phyloP scores from a whole-genome alignment of 2,113 vertebrate species.

The Aspiorhynchus laticeps region DNA sequence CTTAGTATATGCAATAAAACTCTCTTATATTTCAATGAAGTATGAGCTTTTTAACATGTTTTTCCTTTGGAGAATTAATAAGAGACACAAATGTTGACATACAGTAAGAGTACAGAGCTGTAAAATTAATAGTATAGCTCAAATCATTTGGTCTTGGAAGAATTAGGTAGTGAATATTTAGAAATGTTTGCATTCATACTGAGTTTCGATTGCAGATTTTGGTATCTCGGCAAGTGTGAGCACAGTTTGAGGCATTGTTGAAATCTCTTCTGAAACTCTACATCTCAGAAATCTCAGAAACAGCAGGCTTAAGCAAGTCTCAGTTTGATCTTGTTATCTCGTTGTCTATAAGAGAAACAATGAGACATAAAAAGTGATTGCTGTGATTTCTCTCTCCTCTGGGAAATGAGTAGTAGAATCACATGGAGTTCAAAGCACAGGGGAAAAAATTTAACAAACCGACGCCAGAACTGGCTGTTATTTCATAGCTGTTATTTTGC shows the following conservation, averaged over 20 bases:
- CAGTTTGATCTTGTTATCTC: neutral
- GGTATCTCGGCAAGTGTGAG: neutral
- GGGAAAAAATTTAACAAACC: neutral
- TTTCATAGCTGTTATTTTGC: slow-evolving; percentile 22
- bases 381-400: neutral
- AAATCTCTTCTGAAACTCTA: neutral
- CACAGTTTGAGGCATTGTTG: neutral
- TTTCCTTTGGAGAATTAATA: neutral
- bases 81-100: neutral
- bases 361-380: neutral
- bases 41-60: neutral
- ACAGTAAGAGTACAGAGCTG: neutral
- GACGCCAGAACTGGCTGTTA: neutral
- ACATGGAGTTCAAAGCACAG: neutral
- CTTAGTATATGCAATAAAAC: neutral
- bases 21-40: neutral
- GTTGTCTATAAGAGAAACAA: neutral
- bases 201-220: neutral
- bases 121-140: neutral
- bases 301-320: neutral
- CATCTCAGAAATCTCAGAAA: neutral
- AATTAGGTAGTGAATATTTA: neutral
- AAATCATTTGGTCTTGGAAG: neutral
- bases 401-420: neutral
- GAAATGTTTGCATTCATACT: neutral